Base-by-base conservation (phyloP, 1,140 invertebrate genomes). In the Rhyacophila brunnea region DNA sequence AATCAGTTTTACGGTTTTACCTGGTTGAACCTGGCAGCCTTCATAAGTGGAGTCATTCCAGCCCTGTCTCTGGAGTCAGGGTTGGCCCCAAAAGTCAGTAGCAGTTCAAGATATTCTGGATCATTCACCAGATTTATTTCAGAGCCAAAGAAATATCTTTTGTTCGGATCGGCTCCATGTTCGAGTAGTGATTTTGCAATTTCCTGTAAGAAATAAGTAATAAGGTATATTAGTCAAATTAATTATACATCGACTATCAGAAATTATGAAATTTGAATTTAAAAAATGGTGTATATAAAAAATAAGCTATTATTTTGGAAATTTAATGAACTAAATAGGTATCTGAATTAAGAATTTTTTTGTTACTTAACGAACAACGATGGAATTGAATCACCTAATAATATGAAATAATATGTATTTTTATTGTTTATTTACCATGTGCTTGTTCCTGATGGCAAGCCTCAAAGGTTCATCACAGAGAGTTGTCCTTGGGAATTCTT, bases 121-220 rank as follows among this genome's bases (percentile, higher is more conserved):
- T 95, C 92, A 19, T 85, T 89, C 1, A 95, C 86, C 40, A 95
- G 76, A 70, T 94, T 95, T 51, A 96, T 92, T 75, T 95, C 92
- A 0, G 90, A 85, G 1, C 93, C 93, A 68, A 95, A 91, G 74
- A 95, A 95, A 70, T 93, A 93, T 9, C 81, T 84, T 76, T 85
- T 91, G 74, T 86, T 93, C 54, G 85, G 86, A 73, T 89, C 86
- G 0, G 87, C 87, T 1, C 87, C 87, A 56, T 87, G 83, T 66
- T 90, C 87, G 17, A 89, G 72, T 0, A 90, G 71, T 4, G 84
- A 75, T 55, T 80, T 78, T 1, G 85, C 86, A 18, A 91, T 90
- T 1, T 89, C 81, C 80, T 79, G 61, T n/a, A n/a, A n/a, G n/a
- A n/a, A n/a, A n/a, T n/a, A n/a, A n/a, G n/a, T n/a, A n/a, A n/a